These are phyloP conservation scores for Ellobium chinense DNA, from an alignment of 2,888 invertebrate genomes.

Conservation along the genomic window DNA sequence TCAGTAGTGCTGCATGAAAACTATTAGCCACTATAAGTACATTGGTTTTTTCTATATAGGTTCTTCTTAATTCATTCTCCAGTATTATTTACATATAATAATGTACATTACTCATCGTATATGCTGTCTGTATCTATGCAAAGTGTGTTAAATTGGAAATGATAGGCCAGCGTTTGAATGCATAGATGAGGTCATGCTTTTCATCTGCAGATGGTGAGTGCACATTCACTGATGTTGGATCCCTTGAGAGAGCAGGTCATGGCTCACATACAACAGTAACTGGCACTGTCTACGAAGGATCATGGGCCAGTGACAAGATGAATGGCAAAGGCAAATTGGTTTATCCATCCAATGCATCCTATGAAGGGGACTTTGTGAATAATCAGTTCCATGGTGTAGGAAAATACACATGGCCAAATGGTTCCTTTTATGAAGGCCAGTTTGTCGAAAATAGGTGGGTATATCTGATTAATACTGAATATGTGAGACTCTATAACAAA, in stretches of 20 bases:
- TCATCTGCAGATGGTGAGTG: slow-evolving; percentile 76
- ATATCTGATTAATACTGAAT: not conserved
- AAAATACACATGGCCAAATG: slow-evolving; percentile 77
- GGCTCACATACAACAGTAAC: slow-evolving; percentile 71
- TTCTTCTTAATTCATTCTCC: too few species aligned
- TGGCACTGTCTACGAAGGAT: slow-evolving; percentile 73
- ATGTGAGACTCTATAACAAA: not conserved
- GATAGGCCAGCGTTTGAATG: too few species aligned
- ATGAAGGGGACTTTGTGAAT: slow-evolving; percentile 75
- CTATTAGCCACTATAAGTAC: too few species aligned
- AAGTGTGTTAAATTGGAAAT: too few species aligned
- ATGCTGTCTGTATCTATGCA: too few species aligned
- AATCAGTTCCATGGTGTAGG: slow-evolving; percentile 77
- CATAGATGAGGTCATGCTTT: too few species aligned
- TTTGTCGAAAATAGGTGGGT: slow-evolving; percentile 77
- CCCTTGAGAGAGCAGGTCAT: slow-evolving; percentile 69
- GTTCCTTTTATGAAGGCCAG: slow-evolving; percentile 74
- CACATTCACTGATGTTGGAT: slow-evolving; percentile 64
- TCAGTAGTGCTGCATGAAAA: too few species aligned
- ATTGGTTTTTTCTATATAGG: too few species aligned
- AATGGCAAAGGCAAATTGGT: slow-evolving; percentile 73
- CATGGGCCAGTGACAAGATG: slow-evolving; percentile 77
- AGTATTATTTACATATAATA: too few species aligned
- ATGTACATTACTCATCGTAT: too few species aligned
- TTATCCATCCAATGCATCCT: slow-evolving; percentile 72